Evolutionary conservation across 2,113 vertebrate species (phyloP).

Genomic region (Gnathonemus longibarbis): DNA sequence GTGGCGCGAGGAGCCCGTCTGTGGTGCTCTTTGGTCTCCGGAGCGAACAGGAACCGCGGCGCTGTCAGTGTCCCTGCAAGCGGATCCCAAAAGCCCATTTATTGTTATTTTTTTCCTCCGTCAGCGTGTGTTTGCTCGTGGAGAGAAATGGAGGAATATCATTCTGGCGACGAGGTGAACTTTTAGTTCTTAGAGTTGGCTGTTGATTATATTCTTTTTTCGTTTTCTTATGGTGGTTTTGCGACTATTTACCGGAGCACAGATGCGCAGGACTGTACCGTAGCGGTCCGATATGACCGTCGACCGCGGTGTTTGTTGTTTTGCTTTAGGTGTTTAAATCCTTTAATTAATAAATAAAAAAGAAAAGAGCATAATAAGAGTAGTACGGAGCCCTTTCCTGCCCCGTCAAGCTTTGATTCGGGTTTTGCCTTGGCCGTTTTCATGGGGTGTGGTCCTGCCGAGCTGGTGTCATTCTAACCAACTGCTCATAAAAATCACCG

Average conservation of each 20-base stretch:
- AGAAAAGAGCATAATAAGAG: background rate
- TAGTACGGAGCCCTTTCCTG: background rate
- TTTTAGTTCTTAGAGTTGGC: background rate
- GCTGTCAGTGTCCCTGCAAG: background rate
- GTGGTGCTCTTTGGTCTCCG: background rate
- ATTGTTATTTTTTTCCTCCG: background rate
- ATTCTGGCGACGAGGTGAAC: slow-evolving; percentile 52
- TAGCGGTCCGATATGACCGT: background rate
- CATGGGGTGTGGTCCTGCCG: slow-evolving; percentile 29
- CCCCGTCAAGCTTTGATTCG: background rate
- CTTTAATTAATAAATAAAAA: background rate
- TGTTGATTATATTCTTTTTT: background rate
- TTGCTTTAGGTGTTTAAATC: background rate
- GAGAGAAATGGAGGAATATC: slow-evolving; percentile 55
- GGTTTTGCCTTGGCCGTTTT: background rate
- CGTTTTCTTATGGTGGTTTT: background rate
- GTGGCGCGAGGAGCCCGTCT: background rate
- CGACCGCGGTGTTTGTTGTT: background rate
- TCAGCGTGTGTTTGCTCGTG: background rate
- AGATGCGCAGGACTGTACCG: background rate
- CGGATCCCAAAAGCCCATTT: background rate
- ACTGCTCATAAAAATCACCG: background rate
- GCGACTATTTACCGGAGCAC: background rate
- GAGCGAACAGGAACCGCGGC: background rate
- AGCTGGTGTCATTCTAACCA: background rate